Conservation (phyloP, 2,888 invertebrate species). For the Caenorhabditis sp. region DNA sequence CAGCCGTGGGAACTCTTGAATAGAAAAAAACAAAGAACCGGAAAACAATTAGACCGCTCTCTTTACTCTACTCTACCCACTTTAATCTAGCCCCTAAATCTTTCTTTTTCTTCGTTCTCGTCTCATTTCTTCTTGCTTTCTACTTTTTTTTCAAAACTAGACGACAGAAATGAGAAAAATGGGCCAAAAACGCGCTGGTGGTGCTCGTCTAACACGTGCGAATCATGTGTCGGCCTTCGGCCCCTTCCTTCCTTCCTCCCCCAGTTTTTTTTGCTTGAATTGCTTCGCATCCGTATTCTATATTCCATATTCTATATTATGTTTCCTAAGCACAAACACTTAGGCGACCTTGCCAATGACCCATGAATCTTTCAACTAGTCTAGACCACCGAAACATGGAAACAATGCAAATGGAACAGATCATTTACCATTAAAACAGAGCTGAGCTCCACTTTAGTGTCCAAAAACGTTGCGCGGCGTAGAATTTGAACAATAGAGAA, state of each 20-base stretch:
- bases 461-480: slow-evolving; percentile 6
- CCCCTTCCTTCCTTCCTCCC: neutral
- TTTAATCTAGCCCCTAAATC: slow-evolving; percentile 35
- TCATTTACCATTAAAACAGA: slow-evolving; percentile 36
- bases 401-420: slow-evolving; percentile 15
- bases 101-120: slow-evolving; percentile 17
- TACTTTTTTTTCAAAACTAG: slow-evolving; percentile 11
- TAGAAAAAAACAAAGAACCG: slow-evolving; percentile 45
- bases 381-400: neutral
- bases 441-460: neutral
- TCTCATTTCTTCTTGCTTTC: neutral
- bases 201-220: slow-evolving; percentile 40
- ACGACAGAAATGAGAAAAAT: neutral
- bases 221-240: slow-evolving; percentile 30
- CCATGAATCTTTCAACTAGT: neutral
- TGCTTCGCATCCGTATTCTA: slow-evolving; percentile 29
- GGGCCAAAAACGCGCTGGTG: slow-evolving; percentile 27
- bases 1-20: neutral
- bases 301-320: too few relatives aligned
- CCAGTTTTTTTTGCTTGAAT: slow-evolving; percentile 47
- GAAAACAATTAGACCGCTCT: slow-evolving; percentile 49
- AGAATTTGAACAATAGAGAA: slow-evolving; percentile 27
- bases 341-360: neutral
- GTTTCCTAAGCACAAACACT: slow-evolving; percentile 9
- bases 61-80: slow-evolving; percentile 21